These are phyloP conservation scores for Leiothrix lutea DNA, from an alignment of 2,113 vertebrate genomes.

Conservation along the genomic window DNA sequence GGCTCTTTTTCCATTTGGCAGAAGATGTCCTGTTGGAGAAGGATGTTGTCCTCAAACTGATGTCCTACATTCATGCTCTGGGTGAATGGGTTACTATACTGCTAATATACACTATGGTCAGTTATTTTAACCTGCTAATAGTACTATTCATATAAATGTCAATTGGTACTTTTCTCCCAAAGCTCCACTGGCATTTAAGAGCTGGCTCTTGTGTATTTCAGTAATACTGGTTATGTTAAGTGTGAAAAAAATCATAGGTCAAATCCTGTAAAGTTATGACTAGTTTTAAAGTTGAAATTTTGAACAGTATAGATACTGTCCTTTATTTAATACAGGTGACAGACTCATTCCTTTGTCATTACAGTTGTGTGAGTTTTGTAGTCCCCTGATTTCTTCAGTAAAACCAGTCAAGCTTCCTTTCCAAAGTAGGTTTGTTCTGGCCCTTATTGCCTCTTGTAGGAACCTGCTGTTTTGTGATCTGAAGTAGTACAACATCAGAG, in stretches of 20 bases:
- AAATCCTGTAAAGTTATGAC: neutral
- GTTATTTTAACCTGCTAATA: neutral
- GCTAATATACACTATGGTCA: neutral
- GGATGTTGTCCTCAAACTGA: neutral
- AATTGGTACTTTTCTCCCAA: neutral
- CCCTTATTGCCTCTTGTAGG: neutral
- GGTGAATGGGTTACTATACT: neutral
- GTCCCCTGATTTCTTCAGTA: neutral
- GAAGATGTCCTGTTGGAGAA: neutral
- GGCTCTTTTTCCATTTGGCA: neutral
- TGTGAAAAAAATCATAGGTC: neutral
- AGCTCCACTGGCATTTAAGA: neutral
- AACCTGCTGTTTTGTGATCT: neutral
- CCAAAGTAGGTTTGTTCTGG: neutral
- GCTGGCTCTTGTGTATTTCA: neutral
- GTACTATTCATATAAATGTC: neutral
- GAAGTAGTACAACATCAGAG: neutral
- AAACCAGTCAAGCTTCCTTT: neutral
- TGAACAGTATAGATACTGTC: neutral
- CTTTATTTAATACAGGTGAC: neutral
- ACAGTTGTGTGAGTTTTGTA: neutral
- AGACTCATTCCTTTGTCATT: neutral
- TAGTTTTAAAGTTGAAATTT: neutral
- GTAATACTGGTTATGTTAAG: neutral
- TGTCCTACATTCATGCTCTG: neutral